These are phyloP conservation scores for Pseudanteris insignis DNA, from an alignment of 2,888 invertebrate species.

Conservation along the genomic window DNA sequence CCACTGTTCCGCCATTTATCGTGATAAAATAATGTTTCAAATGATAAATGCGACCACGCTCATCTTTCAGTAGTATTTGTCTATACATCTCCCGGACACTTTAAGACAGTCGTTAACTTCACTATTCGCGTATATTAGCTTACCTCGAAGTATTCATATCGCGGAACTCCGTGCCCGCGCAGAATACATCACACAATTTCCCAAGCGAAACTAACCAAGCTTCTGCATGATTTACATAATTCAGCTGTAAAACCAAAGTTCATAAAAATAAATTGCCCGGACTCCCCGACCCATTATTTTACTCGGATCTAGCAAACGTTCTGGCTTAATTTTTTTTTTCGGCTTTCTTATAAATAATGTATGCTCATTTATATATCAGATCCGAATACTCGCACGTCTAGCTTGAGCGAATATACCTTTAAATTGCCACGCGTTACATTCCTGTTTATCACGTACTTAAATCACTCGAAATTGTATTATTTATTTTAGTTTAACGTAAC, in stretches of 20 bases:
- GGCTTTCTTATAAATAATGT: slow-evolving; percentile 10
- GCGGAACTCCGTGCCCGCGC: slow-evolving; percentile 12
- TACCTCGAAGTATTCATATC: slow-evolving; percentile 28
- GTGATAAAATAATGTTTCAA: too few relatives aligned
- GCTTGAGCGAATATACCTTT: too few relatives aligned
- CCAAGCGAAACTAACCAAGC: slow-evolving; percentile 30
- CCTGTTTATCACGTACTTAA: too few relatives aligned
- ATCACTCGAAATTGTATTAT: too few relatives aligned
- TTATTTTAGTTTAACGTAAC: too few relatives aligned
- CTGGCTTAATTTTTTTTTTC: slow-evolving; percentile 14
- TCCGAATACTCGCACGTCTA: slow-evolving; percentile 1
- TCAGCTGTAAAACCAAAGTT: slow-evolving; percentile 37
- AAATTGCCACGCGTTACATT: too few relatives aligned
- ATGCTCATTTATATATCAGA: slow-evolving; percentile 13
- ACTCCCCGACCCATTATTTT: slow-evolving; percentile 20
- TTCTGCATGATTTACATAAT: slow-evolving; percentile 35
- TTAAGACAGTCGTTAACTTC: too few relatives aligned
- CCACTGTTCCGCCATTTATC: too few relatives aligned
- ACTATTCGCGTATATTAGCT: too few relatives aligned
- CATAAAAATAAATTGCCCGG: slow-evolving; percentile 37
- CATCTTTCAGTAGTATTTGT: too few relatives aligned
- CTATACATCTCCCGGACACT: too few relatives aligned
- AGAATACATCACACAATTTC: slow-evolving; percentile 33
- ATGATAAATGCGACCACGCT: too few relatives aligned
- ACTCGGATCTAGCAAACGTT: slow-evolving; percentile 21